Evolutionary conservation across 2,113 vertebrate genomes (phyloP).

Genomic region (Rhinogobius similis): DNA sequence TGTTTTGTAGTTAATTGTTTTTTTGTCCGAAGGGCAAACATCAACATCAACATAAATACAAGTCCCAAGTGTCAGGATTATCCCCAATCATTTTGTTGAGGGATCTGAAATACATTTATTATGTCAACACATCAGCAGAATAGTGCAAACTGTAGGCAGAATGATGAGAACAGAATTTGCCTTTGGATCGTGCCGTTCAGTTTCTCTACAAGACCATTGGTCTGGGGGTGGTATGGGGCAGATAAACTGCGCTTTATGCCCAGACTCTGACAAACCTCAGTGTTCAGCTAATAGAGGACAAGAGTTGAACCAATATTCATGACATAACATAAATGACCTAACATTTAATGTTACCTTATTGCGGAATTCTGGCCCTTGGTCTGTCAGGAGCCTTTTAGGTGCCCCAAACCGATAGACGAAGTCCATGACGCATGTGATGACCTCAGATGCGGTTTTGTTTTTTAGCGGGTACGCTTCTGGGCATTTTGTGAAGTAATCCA

Average conservation of each 20-base stretch:
- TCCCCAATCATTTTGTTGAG: neutral
- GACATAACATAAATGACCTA: too few species aligned
- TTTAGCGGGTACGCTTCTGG: neutral
- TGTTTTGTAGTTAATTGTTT: neutral
- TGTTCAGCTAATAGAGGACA: too few species aligned
- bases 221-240: too few species aligned
- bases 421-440: neutral
- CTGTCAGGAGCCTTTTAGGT: neutral
- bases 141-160: too few species aligned
- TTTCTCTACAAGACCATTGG: too few species aligned
- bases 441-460: neutral
- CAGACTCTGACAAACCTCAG: too few species aligned
- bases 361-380: neutral
- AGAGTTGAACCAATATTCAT: too few species aligned
- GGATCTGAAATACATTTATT: neutral
- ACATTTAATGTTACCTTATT: neutral
- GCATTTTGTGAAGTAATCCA: neutral
- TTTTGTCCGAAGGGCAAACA: neutral
- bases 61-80: neutral
- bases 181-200: neutral
- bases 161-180: too few species aligned
- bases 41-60: accelerated
- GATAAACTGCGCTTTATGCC: too few species aligned
- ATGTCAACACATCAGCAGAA: too few species aligned
- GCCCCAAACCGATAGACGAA: neutral